These are phyloP conservation scores for Clusia tigrina DNA, from an alignment of 2,888 invertebrate species.

Conservation along the genomic window DNA sequence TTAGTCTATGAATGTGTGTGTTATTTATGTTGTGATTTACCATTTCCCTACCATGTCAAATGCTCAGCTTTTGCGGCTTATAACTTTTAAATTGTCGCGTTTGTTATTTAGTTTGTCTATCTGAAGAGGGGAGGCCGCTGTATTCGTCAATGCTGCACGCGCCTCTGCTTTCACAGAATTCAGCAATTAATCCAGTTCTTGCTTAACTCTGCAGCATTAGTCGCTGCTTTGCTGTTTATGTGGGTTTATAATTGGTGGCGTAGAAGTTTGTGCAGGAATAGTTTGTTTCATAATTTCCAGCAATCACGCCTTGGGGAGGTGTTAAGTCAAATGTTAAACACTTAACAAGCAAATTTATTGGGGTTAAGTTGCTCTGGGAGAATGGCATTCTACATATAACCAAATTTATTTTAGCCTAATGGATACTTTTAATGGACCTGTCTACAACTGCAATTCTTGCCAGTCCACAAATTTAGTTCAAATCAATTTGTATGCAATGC, in stretches of 20 bases:
- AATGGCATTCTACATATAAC: no score
- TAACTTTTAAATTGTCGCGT: background rate
- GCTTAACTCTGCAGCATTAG: background rate
- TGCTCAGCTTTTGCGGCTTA: background rate
- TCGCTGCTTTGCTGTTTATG: background rate
- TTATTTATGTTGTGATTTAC: slow-evolving; percentile 1
- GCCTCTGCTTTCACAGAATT: background rate
- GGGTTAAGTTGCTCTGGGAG: no score
- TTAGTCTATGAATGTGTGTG: background rate
- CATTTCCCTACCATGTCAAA: background rate
- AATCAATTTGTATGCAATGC: background rate
- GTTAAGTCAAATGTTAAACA: slow-evolving; percentile 8
- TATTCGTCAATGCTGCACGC: background rate
- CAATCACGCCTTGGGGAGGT: slow-evolving; percentile 5
- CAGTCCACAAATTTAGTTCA: slow-evolving; percentile 1
- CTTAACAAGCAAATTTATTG: no score
- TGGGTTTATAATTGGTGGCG: background rate
- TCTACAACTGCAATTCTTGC: no score
- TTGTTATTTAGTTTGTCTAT: no score
- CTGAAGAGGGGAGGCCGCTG: no score
- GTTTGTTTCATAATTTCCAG: no score
- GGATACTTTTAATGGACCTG: no score
- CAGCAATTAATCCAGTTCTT: background rate
- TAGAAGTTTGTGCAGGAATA: background rate
- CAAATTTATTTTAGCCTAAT: no score